Percentiles rank a stretch among this genome's conserved stretches.
These are phyloP conservation scores for Fopius arisanus DNA, from an alignment of 1,140 invertebrate species.

Conservation along the genomic window DNA sequence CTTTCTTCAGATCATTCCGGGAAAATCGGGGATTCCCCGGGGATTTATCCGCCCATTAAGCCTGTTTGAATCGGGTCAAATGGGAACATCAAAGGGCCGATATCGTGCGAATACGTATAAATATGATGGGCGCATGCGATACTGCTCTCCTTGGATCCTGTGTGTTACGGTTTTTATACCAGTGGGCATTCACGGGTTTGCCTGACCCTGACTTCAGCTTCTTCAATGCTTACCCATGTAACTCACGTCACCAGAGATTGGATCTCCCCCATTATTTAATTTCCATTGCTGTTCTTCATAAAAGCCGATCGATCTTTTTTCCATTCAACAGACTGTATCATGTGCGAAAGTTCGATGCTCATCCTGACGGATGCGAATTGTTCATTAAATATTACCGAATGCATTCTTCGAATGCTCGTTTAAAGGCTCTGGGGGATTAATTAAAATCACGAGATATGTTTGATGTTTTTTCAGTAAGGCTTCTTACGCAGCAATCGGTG, in stretches of 20 bases:
- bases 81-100: neutral
- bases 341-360: neutral
- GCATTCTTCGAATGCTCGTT: neutral
- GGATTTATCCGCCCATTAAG: too few relatives aligned
- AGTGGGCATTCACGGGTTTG: neutral
- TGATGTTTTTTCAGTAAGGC: conserved; percentile 2
- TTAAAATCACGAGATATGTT: conserved; percentile 22
- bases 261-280: conserved; percentile 43
- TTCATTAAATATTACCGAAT: neutral
- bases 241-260: conserved; percentile 52
- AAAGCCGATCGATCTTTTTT: neutral
- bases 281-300: conserved; percentile 15
- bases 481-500: conserved; percentile 14
- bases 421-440: neutral
- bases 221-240: conserved; percentile 47
- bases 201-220: conserved; percentile 42
- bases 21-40: neutral
- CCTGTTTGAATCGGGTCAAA: neutral
- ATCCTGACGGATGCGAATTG: neutral
- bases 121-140: neutral
- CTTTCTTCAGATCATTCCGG: neutral
- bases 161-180: neutral
- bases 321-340: neutral
- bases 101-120: neutral
- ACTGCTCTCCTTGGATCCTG: neutral